A percentile compares a stretch with the other conserved stretches of the same genome.
Evolutionary conservation across 2,113 vertebrate species (phyloP).

Genomic region (Passer domesticus): DNA sequence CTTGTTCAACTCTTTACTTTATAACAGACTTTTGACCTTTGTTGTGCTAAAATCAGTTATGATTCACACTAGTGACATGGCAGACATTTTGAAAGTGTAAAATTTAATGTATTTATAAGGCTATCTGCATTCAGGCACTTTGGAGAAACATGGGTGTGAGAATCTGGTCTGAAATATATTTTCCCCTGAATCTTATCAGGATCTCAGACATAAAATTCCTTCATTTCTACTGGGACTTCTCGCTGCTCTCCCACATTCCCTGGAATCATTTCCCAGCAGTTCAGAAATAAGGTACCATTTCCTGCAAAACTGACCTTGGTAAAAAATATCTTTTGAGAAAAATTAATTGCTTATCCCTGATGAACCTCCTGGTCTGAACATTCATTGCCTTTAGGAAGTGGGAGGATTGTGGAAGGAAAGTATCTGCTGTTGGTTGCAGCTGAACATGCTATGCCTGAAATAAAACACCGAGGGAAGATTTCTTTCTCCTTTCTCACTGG

Average conservation of each 20-base stretch:
- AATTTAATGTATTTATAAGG: not conserved
- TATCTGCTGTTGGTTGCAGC: not conserved
- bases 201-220: not conserved
- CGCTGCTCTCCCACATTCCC: not conserved
- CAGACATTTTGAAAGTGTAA: not conserved
- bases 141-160: not conserved
- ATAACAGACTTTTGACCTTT: not conserved
- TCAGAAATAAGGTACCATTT: not conserved
- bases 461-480: slow-evolving; percentile 73
- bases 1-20: not conserved
- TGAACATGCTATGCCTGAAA: slow-evolving; percentile 29
- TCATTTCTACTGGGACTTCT: not conserved
- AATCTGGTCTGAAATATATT: not conserved
- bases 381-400: not conserved
- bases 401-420: not conserved
- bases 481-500: slow-evolving; percentile 59
- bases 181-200: not conserved
- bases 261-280: not conserved
- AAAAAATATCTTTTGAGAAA: not conserved
- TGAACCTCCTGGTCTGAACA: not conserved
- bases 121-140: not conserved
- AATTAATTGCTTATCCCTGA: not conserved
- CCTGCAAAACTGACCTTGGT: not conserved
- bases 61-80: not conserved
- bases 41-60: not conserved